Conservation (phyloP, 2,888 invertebrate species). For the Tethea ocularis region DNA sequence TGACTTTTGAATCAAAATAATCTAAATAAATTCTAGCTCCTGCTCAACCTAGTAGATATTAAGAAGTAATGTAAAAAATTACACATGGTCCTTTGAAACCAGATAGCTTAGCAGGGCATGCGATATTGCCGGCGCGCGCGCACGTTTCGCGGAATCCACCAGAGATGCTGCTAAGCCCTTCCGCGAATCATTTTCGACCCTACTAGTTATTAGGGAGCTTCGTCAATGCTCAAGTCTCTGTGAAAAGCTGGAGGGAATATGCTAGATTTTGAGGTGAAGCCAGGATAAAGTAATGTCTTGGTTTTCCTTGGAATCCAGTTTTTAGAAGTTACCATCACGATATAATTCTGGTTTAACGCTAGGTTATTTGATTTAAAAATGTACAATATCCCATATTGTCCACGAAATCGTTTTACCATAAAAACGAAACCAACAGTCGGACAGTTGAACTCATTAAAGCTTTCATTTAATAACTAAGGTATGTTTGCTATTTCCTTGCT, state of each 20-base stretch:
- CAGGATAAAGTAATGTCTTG: not conserved
- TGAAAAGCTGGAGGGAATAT: slow-evolving; percentile 1
- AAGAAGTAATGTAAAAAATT: slow-evolving; percentile 23
- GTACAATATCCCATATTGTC: too few relatives aligned
- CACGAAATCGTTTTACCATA: too few relatives aligned
- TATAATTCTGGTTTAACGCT: too few relatives aligned
- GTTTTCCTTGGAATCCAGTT: too few relatives aligned
- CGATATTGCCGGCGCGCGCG: slow-evolving; percentile 41
- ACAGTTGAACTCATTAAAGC: too few relatives aligned
- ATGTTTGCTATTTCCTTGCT: too few relatives aligned
- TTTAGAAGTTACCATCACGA: too few relatives aligned
- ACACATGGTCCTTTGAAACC: slow-evolving; percentile 38
- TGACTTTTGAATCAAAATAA: not conserved
- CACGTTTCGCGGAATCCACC: slow-evolving; percentile 51
- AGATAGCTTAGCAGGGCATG: slow-evolving; percentile 40
- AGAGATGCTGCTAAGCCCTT: slow-evolving; percentile 48
- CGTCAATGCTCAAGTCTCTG: not conserved
- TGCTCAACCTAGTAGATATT: not conserved
- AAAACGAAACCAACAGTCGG: too few relatives aligned
- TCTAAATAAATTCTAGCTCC: not conserved
- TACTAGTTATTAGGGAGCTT: slow-evolving; percentile 5
- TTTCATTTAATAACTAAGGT: too few relatives aligned
- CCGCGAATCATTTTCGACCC: slow-evolving; percentile 49
- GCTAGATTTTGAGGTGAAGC: not conserved
- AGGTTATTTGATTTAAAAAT: too few relatives aligned